phyloP scores from a whole-genome alignment of 2,888 invertebrate genomes.

The Tipula lateralis region DNA sequence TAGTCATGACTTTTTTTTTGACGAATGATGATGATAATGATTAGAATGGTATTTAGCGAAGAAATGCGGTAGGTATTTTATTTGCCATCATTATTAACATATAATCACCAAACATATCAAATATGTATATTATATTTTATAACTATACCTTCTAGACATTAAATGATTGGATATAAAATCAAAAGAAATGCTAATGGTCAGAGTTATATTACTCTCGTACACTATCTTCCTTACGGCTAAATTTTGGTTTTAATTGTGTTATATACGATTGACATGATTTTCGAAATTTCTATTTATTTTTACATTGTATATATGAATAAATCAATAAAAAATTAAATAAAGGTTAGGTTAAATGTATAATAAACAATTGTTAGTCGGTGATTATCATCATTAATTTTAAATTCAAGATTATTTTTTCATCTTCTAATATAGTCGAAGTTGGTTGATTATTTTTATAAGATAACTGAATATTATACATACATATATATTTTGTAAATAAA shows the following conservation, averaged over 20 bases:
- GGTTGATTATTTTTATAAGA: background rate
- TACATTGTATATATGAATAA: background rate
- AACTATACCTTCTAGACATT: background rate
- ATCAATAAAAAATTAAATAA: background rate
- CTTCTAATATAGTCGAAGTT: background rate
- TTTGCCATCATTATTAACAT: background rate
- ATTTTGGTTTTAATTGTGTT: background rate
- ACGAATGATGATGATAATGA: slow-evolving; percentile 4
- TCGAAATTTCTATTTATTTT: background rate
- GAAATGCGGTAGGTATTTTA: background rate
- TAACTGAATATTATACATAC: background rate
- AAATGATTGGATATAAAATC: background rate
- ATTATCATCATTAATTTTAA: slow-evolving; percentile 21
- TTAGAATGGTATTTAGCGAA: background rate
- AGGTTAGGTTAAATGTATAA: slow-evolving; percentile 1
- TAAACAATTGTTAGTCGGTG: background rate
- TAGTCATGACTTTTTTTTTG: background rate
- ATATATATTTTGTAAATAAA: background rate
- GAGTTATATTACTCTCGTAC: too few relatives aligned
- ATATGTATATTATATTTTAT: background rate
- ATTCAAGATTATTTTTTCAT: background rate
- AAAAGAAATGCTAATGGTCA: background rate
- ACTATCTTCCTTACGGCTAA: background rate
- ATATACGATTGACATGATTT: background rate
- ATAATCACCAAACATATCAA: background rate